Conservation (phyloP, 2,113 vertebrate species). For the Hepsetus odoe region DNA sequence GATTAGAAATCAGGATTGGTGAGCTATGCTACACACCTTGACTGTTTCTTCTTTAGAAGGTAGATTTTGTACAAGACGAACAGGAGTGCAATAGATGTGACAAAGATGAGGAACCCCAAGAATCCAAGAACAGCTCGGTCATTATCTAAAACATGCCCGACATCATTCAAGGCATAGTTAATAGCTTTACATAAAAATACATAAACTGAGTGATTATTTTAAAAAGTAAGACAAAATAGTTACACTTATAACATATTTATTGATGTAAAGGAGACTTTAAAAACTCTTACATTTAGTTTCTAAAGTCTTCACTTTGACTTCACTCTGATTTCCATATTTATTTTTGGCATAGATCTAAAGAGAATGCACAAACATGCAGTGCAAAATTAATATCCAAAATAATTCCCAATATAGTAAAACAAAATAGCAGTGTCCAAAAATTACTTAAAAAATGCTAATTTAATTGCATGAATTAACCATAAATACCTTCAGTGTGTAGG, state of each 20-base stretch:
- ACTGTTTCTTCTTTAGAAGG: slow-evolving; percentile 75
- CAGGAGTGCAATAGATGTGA: slow-evolving; percentile 83
- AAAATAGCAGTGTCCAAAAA: not conserved
- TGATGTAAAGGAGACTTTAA: too few species aligned
- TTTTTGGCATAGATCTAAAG: not conserved
- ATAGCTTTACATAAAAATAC: too few species aligned
- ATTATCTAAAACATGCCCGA: slow-evolving; percentile 76
- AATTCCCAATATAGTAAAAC: not conserved
- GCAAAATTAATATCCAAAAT: not conserved
- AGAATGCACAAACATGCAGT: slow-evolving; percentile 5
- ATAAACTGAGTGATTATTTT: too few species aligned
- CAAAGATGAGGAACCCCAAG: slow-evolving; percentile 84
- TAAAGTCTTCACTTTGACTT: fast-evolving
- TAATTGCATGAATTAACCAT: too few species aligned
- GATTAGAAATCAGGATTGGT: not conserved
- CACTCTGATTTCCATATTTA: not conserved
- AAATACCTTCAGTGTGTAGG: slow-evolving; percentile 74
- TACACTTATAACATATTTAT: too few species aligned
- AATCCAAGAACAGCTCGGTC: slow-evolving; percentile 84
- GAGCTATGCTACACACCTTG: slow-evolving; percentile 73
- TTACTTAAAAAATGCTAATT: not conserved
- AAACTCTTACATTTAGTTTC: slow-evolving; percentile 36
- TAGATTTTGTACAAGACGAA: slow-evolving; percentile 91
- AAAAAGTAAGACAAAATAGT: too few species aligned
- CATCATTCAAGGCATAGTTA: too few species aligned